phyloP scores from a whole-genome alignment of 2,113 vertebrate species.

The Rhinopomastus cyanomelas region DNA sequence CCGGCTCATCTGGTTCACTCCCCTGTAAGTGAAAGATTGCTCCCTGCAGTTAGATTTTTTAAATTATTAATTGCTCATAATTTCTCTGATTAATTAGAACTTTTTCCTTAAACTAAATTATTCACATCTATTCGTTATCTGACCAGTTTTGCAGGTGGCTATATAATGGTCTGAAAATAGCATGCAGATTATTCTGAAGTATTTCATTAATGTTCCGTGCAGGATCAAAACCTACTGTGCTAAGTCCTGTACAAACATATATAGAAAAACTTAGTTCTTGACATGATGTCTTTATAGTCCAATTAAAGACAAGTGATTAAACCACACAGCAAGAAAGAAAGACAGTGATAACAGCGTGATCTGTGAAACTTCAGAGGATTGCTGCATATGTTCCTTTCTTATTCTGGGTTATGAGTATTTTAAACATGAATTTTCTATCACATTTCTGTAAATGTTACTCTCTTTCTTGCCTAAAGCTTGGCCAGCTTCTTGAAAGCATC shows the following conservation, averaged over 20 bases:
- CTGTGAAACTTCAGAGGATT: constrained; percentile 31
- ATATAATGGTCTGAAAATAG: background rate
- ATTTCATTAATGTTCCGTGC: background rate
- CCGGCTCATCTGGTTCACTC: background rate
- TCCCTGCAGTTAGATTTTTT: constrained; percentile 17
- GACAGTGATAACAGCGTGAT: background rate
- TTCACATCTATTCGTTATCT: constrained; percentile 44
- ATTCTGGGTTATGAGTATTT: constrained; percentile 22
- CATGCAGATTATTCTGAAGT: background rate
- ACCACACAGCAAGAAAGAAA: constrained; percentile 11
- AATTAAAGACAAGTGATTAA: constrained; percentile 44
- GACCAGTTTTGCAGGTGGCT: background rate
- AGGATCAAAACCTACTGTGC: background rate
- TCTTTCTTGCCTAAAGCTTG: background rate
- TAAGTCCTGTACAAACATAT: background rate
- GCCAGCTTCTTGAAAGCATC: background rate
- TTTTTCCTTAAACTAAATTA: constrained; percentile 53
- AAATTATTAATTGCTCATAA: constrained; percentile 56
- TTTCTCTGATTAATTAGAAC: constrained; percentile 54
- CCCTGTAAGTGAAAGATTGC: background rate
- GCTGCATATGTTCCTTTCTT: constrained; percentile 15
- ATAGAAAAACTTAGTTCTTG: background rate
- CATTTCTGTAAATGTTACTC: background rate
- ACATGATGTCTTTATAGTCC: background rate
- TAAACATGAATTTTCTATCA: background rate